Base-by-base conservation (phyloP, 2,888 invertebrate species). In the Archaeoteleia sp. region DNA sequence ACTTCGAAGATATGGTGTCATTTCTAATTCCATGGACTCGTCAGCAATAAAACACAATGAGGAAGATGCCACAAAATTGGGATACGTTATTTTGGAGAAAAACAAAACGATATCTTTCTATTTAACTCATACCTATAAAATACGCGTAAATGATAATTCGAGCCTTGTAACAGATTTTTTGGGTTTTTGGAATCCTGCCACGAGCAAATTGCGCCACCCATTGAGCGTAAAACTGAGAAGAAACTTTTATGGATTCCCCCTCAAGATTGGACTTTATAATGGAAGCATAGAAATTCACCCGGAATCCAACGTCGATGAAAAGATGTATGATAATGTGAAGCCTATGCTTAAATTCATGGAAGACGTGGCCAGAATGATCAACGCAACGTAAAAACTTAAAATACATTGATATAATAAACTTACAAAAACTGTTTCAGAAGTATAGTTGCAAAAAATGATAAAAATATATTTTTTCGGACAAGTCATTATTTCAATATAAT, bases 301-400 rank as follows among this genome's bases (percentile, higher is more conserved):
- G n/a, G 86, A 76, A 17, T 67, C 78, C 0, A 77, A 81, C 0
- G 75, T 81, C 0, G 76, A 85, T 1, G 75, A 85, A 0, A 87
- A 88, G 6, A 86, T 87, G n/a, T 87, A 87, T 5, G 87, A 87
- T 0, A 87, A 87, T 1, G 84, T 87, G 0, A 84, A 86, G 0
- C 87, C 82, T 0, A 73, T 85, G 45, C 61, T 88, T 0, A 86
- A 86, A 0, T 84, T 88, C 25, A 79, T 89, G 9, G 86, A 86
- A 20, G 88, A 88, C 45, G 86, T 89, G 1, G 83, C 88, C 0
- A 83, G 85, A 49, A 88, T 87, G 69, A 77, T 65, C 4, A 67
- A 72, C 40, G 54, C 71, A 2, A 72, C 68, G 69, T 72, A 37
- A 55, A 45, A 34, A 15, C 1, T 13, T 23, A n/a, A n/a, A n/a